A percentile compares a stretch with the other conserved stretches of the same genome.
phyloP scores from a whole-genome alignment of 1,140 invertebrate species.

The Doryteuthis pealeii region DNA sequence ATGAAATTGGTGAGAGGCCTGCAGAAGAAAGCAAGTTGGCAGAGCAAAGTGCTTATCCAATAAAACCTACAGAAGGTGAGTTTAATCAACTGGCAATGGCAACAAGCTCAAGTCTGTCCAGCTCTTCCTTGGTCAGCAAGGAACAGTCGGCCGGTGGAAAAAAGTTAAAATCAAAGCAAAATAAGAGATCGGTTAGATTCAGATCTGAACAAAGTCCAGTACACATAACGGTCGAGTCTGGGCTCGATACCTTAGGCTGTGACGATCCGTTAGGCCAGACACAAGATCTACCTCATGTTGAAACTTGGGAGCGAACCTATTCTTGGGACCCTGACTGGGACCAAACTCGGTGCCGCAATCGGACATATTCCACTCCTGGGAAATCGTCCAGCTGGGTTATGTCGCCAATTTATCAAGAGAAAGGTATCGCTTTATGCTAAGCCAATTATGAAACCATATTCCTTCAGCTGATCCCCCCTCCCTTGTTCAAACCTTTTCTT shows the following conservation, averaged over 20 bases:
- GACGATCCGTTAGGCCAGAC: constrained; percentile 10
- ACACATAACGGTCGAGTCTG: constrained; percentile 42
- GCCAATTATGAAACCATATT: not conserved
- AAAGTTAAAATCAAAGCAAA: not conserved
- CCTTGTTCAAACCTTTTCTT: no score
- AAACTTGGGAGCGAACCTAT: constrained; percentile 5
- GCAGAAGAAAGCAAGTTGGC: constrained; percentile 4
- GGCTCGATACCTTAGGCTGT: constrained; percentile 36
- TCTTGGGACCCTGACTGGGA: constrained; percentile 1
- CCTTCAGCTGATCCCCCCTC: no score
- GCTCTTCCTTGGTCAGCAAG: not conserved
- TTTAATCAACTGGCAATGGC: not conserved
- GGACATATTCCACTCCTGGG: constrained; percentile 4
- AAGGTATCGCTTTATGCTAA: not conserved
- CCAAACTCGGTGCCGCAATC: not conserved
- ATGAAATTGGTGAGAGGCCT: constrained; percentile 18
- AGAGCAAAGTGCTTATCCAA: not conserved
- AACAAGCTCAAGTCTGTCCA: not conserved
- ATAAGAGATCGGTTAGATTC: constrained; percentile 14
- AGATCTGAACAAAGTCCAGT: constrained; percentile 30
- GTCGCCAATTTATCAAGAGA: not conserved
- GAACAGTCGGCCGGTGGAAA: not conserved
- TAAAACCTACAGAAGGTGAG: constrained; percentile 17
- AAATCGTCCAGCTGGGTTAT: not conserved
- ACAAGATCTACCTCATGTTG: constrained; percentile 7